phyloP scores from a whole-genome alignment of 2,888 invertebrate genomes.

The Heliconius aoede region DNA sequence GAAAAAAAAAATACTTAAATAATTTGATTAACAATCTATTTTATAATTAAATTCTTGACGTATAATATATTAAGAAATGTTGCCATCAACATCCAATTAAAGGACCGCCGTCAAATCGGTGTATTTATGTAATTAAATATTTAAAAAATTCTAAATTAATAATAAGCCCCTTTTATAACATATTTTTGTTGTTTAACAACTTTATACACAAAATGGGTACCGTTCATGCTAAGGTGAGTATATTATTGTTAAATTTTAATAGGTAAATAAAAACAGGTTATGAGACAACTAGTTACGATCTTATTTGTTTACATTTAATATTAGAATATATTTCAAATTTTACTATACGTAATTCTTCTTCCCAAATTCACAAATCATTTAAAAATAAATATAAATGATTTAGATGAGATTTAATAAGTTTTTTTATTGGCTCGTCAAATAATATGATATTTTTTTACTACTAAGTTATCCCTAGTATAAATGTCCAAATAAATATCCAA shows the following conservation, averaged over 20 bases:
- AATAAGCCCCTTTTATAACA: constrained; percentile 24
- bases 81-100: constrained; percentile 16
- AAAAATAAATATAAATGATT: background rate
- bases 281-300: background rate
- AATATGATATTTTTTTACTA: constrained; percentile 3
- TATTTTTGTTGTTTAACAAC: constrained; percentile 21
- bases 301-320: background rate
- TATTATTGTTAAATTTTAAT: background rate
- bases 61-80: background rate
- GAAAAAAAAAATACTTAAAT: background rate
- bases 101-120: constrained; percentile 49
- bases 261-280: constrained; percentile 19
- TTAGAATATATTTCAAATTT: background rate
- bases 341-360: background rate
- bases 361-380: background rate
- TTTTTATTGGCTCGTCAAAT: background rate
- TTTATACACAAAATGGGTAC: constrained; percentile 52
- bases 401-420: background rate
- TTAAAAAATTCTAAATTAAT: constrained; percentile 50
- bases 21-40: background rate
- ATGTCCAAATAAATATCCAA: too few species aligned
- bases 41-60: background rate
- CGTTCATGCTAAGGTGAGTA: constrained; percentile 53
- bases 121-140: constrained; percentile 59
- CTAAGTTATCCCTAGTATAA: too few species aligned